Base-by-base conservation (phyloP, 2,113 vertebrate species). In the Brienomyrus brachyistius region DNA sequence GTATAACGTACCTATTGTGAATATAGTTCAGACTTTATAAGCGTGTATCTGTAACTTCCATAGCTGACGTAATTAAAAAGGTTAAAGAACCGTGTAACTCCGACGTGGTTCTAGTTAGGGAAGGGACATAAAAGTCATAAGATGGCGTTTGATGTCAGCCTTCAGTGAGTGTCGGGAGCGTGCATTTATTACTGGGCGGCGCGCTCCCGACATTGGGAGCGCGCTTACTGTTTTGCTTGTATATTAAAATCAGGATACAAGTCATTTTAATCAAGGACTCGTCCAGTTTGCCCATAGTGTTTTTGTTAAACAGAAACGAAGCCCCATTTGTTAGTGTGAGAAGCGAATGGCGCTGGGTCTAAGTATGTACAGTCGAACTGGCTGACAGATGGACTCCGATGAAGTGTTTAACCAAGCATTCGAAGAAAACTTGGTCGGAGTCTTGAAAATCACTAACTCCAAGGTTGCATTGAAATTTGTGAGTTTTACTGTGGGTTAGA, bases 81-180 rank as follows among this genome's bases (percentile, higher is more conserved):
- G 82, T 50, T 21, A 51, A 86, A 86, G 11, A 50, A 50, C 8
- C 4, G 45, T 27, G 45, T 51, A 50, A 86, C 23, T 13, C 11
- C 47, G 48, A 47, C 5, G n/a, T 86, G 48, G 27, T 48, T 27
- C n/a, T 86, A 51, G 45, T 13, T 51, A 86, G 27, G 48, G 83
- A 51, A 48, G 15, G 50, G 27, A 51, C 86, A 56, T 94, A 86
- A 48, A 27, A 86, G 5, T 51, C 52, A 35, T 91, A 96, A 95
- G 95, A 96, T 95, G 95, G 95, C 95, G 95, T 91, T 94, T 9
- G n/a, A 43, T 84, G 48, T 23, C 45, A 40, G 48, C 56, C 56
- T 43, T 85, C 15, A 21, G 82, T 19, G 48, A 87, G 89, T 62
- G 85, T 90, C 48, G 87, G 23, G 86, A 50, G 51, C 90, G 91